A percentile compares a stretch with the other conserved stretches of the same genome.
These are phyloP conservation scores for Stenodema calcarata DNA, from an alignment of 2,888 invertebrate species.

Conservation along the genomic window DNA sequence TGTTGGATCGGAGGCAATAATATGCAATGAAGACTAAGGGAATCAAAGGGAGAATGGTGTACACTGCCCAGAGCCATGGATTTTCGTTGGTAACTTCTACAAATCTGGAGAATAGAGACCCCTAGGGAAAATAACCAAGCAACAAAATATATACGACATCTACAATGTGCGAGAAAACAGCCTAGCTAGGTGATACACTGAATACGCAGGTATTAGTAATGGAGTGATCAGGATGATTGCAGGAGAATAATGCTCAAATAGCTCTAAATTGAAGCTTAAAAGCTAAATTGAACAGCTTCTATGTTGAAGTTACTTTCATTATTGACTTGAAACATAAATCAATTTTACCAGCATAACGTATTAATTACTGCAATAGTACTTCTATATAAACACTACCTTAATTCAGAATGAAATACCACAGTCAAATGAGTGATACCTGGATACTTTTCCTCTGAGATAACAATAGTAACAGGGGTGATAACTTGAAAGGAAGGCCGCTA, in stretches of 20 bases:
- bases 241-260: too few relatives aligned
- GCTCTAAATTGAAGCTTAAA: too few relatives aligned
- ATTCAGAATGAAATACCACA: background rate
- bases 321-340: too few relatives aligned
- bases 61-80: slow-evolving; percentile 91
- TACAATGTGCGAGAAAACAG: background rate
- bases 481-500: background rate
- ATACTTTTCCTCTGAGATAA: too few relatives aligned
- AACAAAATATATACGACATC: background rate
- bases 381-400: background rate
- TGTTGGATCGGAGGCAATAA: slow-evolving; percentile 70
- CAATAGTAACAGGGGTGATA: background rate
- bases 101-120: slow-evolving; percentile 77
- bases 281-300: too few relatives aligned
- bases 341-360: too few relatives aligned
- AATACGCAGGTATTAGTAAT: too few relatives aligned
- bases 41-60: slow-evolving; percentile 78
- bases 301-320: too few relatives aligned
- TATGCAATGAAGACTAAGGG: slow-evolving; percentile 81
- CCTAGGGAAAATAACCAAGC: slow-evolving; percentile 65
- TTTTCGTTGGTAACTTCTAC: slow-evolving; percentile 80
- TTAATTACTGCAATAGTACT: too few relatives aligned
- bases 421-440: too few relatives aligned
- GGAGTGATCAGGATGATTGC: too few relatives aligned
- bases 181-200: background rate